Evolutionary conservation across 1,140 invertebrate species (phyloP).

Genomic region (Trichomalopsis sarcophagae): DNA sequence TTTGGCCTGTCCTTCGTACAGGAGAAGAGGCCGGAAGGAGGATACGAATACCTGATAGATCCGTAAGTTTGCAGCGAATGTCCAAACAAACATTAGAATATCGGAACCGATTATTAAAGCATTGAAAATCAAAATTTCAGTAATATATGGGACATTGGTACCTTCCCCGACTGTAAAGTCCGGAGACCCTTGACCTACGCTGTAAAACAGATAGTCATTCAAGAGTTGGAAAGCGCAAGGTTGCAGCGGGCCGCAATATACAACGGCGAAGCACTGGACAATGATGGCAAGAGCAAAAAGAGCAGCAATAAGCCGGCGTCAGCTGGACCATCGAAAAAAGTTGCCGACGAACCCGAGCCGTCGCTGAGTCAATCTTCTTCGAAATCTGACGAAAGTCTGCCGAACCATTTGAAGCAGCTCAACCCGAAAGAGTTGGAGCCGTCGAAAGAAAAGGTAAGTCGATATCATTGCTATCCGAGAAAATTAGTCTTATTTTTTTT

Average conservation of each 20-base stretch:
- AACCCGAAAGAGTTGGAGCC: slow-evolving; percentile 75
- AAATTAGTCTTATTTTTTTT: not conserved
- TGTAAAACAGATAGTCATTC: slow-evolving; percentile 85
- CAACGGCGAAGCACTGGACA: slow-evolving; percentile 56
- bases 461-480: not conserved
- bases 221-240: slow-evolving; percentile 85
- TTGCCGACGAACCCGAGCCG: not conserved
- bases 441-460: slow-evolving; percentile 70
- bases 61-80: slow-evolving; percentile 78
- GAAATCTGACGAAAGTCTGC: slow-evolving; percentile 55
- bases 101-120: not conserved
- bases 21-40: slow-evolving; percentile 84
- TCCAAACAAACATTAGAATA: not conserved
- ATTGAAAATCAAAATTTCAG: slow-evolving; percentile 58
- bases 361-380: not conserved
- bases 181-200: slow-evolving; percentile 77
- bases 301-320: not conserved
- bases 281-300: not conserved
- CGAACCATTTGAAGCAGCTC: slow-evolving; percentile 82
- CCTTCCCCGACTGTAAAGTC: slow-evolving; percentile 66
- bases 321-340: not conserved
- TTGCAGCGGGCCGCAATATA: slow-evolving; percentile 76
- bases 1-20: slow-evolving; percentile 92
- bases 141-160: slow-evolving; percentile 72
- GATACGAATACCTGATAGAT: slow-evolving; percentile 88